These are phyloP conservation scores for Nibea albiflora DNA, from an alignment of 2,113 vertebrate species.

Conservation along the genomic window DNA sequence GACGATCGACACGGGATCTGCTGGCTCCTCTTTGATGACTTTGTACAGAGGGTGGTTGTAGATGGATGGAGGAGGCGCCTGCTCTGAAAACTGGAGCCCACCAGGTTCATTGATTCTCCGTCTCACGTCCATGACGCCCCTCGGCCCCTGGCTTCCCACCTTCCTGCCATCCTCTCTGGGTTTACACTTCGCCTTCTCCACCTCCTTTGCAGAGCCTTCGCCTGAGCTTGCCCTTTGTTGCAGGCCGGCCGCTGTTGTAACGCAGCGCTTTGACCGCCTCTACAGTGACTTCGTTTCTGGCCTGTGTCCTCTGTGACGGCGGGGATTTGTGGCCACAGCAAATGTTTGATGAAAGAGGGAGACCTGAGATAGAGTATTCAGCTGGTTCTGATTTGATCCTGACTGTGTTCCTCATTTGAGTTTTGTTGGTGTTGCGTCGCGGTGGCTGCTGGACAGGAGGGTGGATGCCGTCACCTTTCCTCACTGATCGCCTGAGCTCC, in stretches of 20 bases:
- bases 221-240: slow-evolving; percentile 61
- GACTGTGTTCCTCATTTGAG: slow-evolving; percentile 51
- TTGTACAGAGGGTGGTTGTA: slow-evolving; percentile 80
- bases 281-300: slow-evolving; percentile 32
- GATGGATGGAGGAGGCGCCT: slow-evolving; percentile 63
- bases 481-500: slow-evolving; percentile 71
- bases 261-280: slow-evolving; percentile 62
- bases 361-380: slow-evolving; percentile 73
- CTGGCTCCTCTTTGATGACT: slow-evolving; percentile 85
- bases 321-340: background rate
- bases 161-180: slow-evolving; percentile 57
- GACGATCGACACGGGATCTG: slow-evolving; percentile 80
- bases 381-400: slow-evolving; percentile 79
- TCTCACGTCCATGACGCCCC: slow-evolving; percentile 15
- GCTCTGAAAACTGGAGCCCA: slow-evolving; percentile 54
- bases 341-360: slow-evolving; percentile 21
- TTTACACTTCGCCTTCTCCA: slow-evolving; percentile 30
- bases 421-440: slow-evolving; percentile 32
- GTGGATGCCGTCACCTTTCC: slow-evolving; percentile 33
- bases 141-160: slow-evolving; percentile 27
- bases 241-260: slow-evolving; percentile 74
- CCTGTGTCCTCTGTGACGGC: slow-evolving; percentile 37
- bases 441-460: slow-evolving; percentile 37
- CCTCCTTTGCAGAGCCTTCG: slow-evolving; percentile 40
- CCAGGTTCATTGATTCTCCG: slow-evolving; percentile 31